Conservation (phyloP, 1,140 invertebrate species). For the Drosophila pseudoananassae region DNA sequence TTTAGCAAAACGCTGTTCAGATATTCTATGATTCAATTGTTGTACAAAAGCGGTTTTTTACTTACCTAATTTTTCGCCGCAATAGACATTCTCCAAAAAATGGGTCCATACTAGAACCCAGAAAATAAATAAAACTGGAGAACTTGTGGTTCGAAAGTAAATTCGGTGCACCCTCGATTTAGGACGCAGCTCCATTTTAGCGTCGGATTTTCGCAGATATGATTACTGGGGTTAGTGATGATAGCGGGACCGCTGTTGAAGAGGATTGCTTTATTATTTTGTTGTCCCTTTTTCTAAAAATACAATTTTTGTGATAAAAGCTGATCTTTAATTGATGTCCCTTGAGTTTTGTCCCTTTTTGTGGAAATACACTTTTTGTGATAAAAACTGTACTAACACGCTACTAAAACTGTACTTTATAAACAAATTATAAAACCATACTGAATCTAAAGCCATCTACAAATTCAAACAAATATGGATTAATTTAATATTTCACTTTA, state of each 20-base stretch:
- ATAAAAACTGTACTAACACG: too few species aligned
- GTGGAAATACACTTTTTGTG: too few species aligned
- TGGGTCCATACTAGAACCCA: slow-evolving; percentile 55
- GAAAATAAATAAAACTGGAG: slow-evolving; percentile 38
- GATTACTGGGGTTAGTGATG: too few species aligned
- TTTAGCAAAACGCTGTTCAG: too few species aligned
- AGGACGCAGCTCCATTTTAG: slow-evolving; percentile 34
- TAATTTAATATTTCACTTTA: too few species aligned
- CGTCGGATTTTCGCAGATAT: background rate
- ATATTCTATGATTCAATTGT: too few species aligned
- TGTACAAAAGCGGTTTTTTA: slow-evolving; percentile 1
- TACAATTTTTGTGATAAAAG: background rate
- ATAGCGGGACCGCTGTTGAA: background rate
- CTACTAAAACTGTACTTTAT: too few species aligned
- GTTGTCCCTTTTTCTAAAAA: background rate
- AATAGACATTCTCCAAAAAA: slow-evolving; percentile 53
- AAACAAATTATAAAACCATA: too few species aligned
- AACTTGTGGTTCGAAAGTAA: slow-evolving; percentile 1
- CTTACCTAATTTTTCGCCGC: slow-evolving; percentile 80
- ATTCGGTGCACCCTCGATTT: slow-evolving; percentile 8
- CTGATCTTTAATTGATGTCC: too few species aligned
- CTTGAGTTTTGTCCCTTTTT: too few species aligned
- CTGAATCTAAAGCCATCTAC: too few species aligned
- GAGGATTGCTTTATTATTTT: background rate
- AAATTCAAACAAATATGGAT: too few species aligned